Evolutionary conservation across 1,140 invertebrate species (phyloP).

Genomic region (Caerostris extrusa): DNA sequence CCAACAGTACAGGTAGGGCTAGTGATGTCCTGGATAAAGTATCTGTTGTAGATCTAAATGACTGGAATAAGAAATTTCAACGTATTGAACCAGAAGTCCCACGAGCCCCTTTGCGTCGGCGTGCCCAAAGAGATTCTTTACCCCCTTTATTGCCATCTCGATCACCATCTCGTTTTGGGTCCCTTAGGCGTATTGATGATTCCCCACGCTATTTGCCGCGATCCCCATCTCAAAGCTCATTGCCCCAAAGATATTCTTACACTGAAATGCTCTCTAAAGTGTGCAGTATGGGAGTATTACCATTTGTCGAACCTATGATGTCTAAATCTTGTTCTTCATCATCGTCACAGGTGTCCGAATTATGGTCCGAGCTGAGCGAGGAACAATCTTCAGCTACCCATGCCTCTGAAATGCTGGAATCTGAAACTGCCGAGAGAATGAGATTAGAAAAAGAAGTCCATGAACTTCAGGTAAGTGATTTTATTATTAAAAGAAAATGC

Average conservation of each 20-base stretch:
- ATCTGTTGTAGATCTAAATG: constrained; percentile 44
- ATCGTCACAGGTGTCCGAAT: constrained; percentile 89
- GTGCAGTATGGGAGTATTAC: constrained; percentile 69
- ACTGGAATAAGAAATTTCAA: constrained; percentile 70
- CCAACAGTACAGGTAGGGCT: neutral
- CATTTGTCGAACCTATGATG: constrained; percentile 39
- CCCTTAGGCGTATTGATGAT: constrained; percentile 70
- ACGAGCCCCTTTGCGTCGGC: constrained; percentile 49
- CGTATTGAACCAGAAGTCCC: constrained; percentile 48
- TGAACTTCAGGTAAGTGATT: constrained; percentile 86
- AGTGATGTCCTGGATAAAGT: neutral
- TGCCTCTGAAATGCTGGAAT: constrained; percentile 93
- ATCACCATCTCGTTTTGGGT: constrained; percentile 38
- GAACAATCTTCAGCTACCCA: constrained; percentile 94
- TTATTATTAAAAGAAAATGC: neutral
- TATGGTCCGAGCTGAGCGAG: constrained; percentile 94
- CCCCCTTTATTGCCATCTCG: constrained; percentile 55
- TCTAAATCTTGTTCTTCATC: constrained; percentile 75
- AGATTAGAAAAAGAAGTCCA: constrained; percentile 90
- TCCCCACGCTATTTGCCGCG: constrained; percentile 54
- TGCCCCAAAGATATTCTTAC: constrained; percentile 75
- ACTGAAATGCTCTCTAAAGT: constrained; percentile 75
- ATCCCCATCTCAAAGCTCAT: constrained; percentile 69
- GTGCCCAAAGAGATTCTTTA: constrained; percentile 50
- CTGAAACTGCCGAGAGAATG: constrained; percentile 85